Conservation (phyloP, 2,888 invertebrate species). For the Torymus aiolomorphi region DNA sequence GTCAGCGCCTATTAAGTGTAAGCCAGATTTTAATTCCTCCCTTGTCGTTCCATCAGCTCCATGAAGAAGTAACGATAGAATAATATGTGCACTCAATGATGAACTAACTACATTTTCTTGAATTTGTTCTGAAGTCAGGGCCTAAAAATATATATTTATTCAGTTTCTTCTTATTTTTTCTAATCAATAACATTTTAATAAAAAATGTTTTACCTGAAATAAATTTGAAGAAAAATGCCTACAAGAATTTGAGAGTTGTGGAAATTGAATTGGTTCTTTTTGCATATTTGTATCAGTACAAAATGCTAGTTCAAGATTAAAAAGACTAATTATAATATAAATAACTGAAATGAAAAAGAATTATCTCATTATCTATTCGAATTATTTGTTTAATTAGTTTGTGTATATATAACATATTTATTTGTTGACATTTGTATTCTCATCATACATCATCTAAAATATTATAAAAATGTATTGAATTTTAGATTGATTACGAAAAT, state of each 20-base stretch:
- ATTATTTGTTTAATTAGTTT: no score
- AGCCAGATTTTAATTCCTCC: slow-evolving; percentile 61
- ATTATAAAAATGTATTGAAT: no score
- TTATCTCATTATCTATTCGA: background rate
- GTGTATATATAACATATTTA: no score
- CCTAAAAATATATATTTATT: slow-evolving; percentile 56
- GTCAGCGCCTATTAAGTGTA: slow-evolving; percentile 58
- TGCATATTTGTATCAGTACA: slow-evolving; percentile 12
- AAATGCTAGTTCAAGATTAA: background rate
- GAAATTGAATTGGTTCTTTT: slow-evolving; percentile 8
- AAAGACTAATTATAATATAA: background rate
- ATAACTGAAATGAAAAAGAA: slow-evolving; percentile 17
- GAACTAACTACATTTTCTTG: slow-evolving; percentile 67
- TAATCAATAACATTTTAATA: background rate
- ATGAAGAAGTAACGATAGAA: slow-evolving; percentile 69
- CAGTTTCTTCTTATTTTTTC: slow-evolving; percentile 24
- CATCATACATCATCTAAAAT: no score
- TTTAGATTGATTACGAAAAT: no score
- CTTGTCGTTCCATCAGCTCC: slow-evolving; percentile 67
- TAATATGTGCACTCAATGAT: slow-evolving; percentile 70
- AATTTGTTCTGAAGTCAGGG: slow-evolving; percentile 48
- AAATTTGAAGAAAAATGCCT: slow-evolving; percentile 51
- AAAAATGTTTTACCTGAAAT: slow-evolving; percentile 45
- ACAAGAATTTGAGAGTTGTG: slow-evolving; percentile 47
- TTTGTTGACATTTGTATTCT: no score